These are phyloP conservation scores for Iphiclides podalirius DNA, from an alignment of 2,888 invertebrate species.

Conservation along the genomic window DNA sequence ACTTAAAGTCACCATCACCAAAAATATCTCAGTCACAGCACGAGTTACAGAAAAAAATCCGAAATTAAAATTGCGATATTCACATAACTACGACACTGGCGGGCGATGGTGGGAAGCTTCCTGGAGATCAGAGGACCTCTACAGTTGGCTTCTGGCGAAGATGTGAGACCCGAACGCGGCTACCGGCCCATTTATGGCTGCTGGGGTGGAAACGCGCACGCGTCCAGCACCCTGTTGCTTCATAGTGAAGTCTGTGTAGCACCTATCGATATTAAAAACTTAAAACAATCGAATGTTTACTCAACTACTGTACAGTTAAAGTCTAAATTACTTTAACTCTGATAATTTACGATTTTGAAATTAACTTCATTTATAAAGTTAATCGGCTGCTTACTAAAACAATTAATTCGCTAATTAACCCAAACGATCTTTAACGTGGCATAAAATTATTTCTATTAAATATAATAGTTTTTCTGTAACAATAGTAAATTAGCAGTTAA, in stretches of 20 bases:
- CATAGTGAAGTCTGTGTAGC: slow-evolving; percentile 42
- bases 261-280: slow-evolving; percentile 40
- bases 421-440: no score
- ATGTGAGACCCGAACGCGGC: slow-evolving; percentile 55
- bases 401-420: no score
- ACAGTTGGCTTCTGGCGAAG: slow-evolving; percentile 51
- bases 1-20: no score
- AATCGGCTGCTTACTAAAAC: no score
- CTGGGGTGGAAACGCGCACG: slow-evolving; percentile 71
- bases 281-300: not conserved
- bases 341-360: not conserved
- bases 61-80: slow-evolving; percentile 32
- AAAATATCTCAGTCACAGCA: slow-evolving; percentile 45
- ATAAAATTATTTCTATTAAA: no score
- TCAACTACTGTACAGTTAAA: not conserved
- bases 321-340: no score
- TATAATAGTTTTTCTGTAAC: not conserved
- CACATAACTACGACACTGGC: slow-evolving; percentile 47
- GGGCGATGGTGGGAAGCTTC: slow-evolving; percentile 33
- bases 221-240: slow-evolving; percentile 79
- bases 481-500: not conserved
- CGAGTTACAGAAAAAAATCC: slow-evolving; percentile 39
- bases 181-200: slow-evolving; percentile 56
- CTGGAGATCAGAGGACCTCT: slow-evolving; percentile 39
- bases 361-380: no score